Evolutionary conservation across 2,113 vertebrate species (phyloP).

Genomic region (Bos javanicus): DNA sequence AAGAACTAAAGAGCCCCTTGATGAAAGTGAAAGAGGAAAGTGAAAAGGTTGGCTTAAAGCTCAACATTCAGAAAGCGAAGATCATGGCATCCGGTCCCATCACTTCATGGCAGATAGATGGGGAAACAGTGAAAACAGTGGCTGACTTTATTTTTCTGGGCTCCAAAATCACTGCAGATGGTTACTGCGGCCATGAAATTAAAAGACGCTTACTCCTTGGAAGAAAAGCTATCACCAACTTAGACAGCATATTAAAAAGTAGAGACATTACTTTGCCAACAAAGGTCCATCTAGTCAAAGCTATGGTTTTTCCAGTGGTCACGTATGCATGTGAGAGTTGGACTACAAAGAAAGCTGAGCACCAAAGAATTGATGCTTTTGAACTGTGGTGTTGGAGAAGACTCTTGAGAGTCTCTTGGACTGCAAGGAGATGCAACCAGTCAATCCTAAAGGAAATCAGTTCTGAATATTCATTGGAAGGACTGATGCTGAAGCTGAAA

Average conservation of each 20-base stretch:
- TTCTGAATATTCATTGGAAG: neutral
- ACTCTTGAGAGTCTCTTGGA: neutral
- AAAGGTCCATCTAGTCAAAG: neutral
- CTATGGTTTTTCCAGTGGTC: neutral
- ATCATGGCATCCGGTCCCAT: neutral
- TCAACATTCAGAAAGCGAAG: neutral
- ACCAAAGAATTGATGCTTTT: neutral
- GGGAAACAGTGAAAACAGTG: neutral
- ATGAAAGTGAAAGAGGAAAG: neutral
- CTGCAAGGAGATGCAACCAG: neutral
- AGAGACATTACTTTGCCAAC: neutral
- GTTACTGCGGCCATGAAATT: neutral
- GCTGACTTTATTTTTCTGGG: neutral
- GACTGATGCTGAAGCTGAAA: neutral
- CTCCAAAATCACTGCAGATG: neutral
- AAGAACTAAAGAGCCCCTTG: neutral
- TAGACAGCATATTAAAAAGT: neutral
- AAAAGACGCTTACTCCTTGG: neutral
- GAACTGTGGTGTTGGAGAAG: neutral
- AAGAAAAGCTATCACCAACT: neutral
- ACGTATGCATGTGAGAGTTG: neutral
- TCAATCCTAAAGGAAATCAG: neutral
- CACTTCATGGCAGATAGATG: neutral
- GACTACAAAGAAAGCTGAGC: neutral
- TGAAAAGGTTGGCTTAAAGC: neutral